Base-by-base conservation (phyloP, 2,888 invertebrate genomes). In the Drosophila cognata region DNA sequence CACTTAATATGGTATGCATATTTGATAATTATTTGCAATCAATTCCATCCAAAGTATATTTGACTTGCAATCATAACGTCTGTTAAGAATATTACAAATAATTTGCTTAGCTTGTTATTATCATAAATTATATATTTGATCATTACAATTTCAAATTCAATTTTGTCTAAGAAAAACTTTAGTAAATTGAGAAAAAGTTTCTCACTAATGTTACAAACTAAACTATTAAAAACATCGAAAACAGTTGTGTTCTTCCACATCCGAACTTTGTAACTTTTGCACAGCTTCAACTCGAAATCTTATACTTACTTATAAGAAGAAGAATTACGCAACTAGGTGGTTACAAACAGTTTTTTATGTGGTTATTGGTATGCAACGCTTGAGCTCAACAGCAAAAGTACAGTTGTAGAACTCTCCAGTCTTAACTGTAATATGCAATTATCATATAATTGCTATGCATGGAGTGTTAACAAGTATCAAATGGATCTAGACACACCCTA, bases 401-500 rank as follows among this genome's bases (percentile, higher is more conserved):
- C 67, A 64, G 56, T 61, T 71, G 21, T 60, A 61, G 41, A 71
- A 60, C 58, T 46, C 43, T 71, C 31, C 7, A 55, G 31, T 68
- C 13, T 16, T 84, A 81, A 87, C 88, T 73, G 89, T 81, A 66
- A 67, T 81, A 70, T 53, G 61, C 52, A 70, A 81, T 89, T 79
- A 81, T 41, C 67, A 57, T 64, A 31, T 58, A 10, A 76, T 89
- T 84, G 72, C 55, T 53, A 84, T 89, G 84, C 87, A 33, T 31
- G 56, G 25, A 28, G 53, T 57, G 79, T 25, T 31, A 16, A n/a
- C 18, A 25, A 35, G 3, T 25, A 33, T 21, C n/a, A 18, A 36
- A 28, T 3, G 10, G 51, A 21, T 41, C 8, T 35, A 16, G 43
- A 52, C 60, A 71, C 81, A 36, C 56, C 36, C 36, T 11, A 13